A percentile compares a stretch with the other conserved stretches of the same genome.
phyloP scores from a whole-genome alignment of 92 coral and sea anemone genomes.

The Ricordea florida region DNA sequence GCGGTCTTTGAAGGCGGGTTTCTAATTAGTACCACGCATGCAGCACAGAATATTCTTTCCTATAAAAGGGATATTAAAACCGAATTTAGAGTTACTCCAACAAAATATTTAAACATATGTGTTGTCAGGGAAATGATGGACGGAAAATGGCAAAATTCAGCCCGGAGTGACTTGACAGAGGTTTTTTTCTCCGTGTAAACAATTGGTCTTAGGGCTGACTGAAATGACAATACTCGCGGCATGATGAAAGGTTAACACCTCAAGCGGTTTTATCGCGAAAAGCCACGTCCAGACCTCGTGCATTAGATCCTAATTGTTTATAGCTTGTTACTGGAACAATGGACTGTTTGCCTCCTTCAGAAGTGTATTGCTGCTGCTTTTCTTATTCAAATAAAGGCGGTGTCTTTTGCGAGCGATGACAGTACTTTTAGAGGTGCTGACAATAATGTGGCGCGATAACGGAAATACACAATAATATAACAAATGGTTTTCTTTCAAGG shows the following conservation, averaged over 20 bases:
- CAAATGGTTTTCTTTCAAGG: slow-evolving; percentile 96
- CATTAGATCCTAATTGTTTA: slow-evolving; percentile 94
- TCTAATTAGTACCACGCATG: slow-evolving; percentile 90
- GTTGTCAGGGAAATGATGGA: slow-evolving; percentile 48
- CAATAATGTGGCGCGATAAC: slow-evolving; percentile 97
- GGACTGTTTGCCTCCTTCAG: slow-evolving; percentile 88
- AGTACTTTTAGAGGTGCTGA: slow-evolving; percentile 94
- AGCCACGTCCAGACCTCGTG: slow-evolving; percentile 90
- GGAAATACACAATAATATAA: slow-evolving; percentile 99
- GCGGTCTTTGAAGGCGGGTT: slow-evolving; percentile 97
- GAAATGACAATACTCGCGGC: slow-evolving; percentile 80
- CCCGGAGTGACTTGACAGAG: slow-evolving; percentile 59
- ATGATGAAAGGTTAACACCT: slow-evolving; percentile 99
- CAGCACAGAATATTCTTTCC: slow-evolving; percentile 43
- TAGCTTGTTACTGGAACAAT: slow-evolving; percentile 96
- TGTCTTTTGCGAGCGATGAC: slow-evolving; percentile 95
- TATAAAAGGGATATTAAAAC: slow-evolving; percentile 79
- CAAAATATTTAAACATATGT: slow-evolving; percentile 52
- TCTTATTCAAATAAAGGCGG: slow-evolving; percentile 99
- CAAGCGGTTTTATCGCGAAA: slow-evolving; percentile 78
- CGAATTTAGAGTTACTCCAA: slow-evolving; percentile 60
- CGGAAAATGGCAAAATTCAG: slow-evolving; percentile 63
- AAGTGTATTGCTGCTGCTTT: slow-evolving; percentile 85
- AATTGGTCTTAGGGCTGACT: slow-evolving; percentile 55
- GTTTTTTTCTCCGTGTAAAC: slow-evolving; percentile 64